These are phyloP conservation scores for Scaptomyza graminum DNA, from an alignment of 1,140 invertebrate genomes.

Conservation along the genomic window DNA sequence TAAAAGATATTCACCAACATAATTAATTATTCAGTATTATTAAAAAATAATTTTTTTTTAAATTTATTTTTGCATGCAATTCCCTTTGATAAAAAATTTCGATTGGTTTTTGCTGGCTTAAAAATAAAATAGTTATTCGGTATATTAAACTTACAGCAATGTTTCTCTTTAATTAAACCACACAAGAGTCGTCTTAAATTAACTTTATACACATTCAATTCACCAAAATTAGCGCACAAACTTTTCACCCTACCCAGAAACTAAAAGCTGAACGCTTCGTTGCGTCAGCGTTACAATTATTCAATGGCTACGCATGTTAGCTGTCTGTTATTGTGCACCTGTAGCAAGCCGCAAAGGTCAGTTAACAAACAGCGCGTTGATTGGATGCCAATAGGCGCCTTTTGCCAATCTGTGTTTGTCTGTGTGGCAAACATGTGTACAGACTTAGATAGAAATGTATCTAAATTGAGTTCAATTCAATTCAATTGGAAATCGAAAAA, in stretches of 20 bases:
- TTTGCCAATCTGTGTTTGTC: conserved; percentile 8
- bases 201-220: neutral
- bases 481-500: conserved; percentile 41
- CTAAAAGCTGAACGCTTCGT: conserved; percentile 18
- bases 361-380: conserved; percentile 57
- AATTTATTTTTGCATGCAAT: too few species aligned
- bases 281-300: conserved; percentile 28
- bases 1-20: too few species aligned
- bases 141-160: too few species aligned
- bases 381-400: conserved; percentile 60
- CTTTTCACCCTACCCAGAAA: neutral
- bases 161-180: too few species aligned
- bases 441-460: conserved; percentile 45
- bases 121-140: too few species aligned
- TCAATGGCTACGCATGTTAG: conserved; percentile 30
- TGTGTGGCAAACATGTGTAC: conserved; percentile 1
- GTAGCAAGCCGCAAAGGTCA: conserved; percentile 45
- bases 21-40: too few species aligned
- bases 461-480: conserved; percentile 56
- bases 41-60: too few species aligned
- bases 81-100: too few species aligned
- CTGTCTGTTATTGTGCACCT: conserved; percentile 49
- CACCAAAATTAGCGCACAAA: conserved; percentile 11
- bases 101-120: too few species aligned
- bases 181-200: neutral